Evolutionary conservation across 2,113 vertebrate species (phyloP), one percentile per base, ranked within the genome.

Genomic region (Noturus placidus): DNA sequence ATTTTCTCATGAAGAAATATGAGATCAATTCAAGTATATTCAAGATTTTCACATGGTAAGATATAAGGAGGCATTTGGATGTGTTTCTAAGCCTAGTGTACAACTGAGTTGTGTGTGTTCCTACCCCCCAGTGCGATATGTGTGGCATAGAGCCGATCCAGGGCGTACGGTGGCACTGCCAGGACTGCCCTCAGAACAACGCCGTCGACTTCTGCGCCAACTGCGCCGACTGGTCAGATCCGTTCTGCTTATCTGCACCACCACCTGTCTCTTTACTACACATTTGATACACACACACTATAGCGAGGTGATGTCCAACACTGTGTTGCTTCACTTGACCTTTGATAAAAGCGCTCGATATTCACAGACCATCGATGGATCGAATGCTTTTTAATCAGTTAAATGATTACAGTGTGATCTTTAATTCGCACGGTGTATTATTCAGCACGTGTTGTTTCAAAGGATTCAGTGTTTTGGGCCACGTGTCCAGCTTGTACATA

Each of bases 161-260:
- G 92, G 98, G 98, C 0, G 94, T 97, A 79, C 95, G 98, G 89
- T 99, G 98, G 98, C 98, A 99, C 92, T 99, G 98, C 92, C 97
- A 97, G 90, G 98, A 99, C 54, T 99, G 98, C 92, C 97, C 97
- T 5, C 96, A 89, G n/a, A 97, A 97, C 88, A 96, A 95, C 95
- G 95, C 97, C 5, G 93, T 98, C 56, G 98, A 99, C 94, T 98
- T 99, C 94, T 99, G 98, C 92, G 97, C 97, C 89, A 96, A 96
- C 91, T 99, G 98, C 93, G 98, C 97, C 2, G 97, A 99, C 95
- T 99, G 98, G 98, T 99, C 92, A 97, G 95, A 63, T 22, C 81
- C 42, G 14, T 14, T 57, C 86, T 70, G 38, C 35, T 61, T 22
- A 20, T 46, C 50, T 59, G 72, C 54, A 46, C 52, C 15, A 78